Conservation (phyloP, 1,140 invertebrate species). For the Leptoteleia sp. region DNA sequence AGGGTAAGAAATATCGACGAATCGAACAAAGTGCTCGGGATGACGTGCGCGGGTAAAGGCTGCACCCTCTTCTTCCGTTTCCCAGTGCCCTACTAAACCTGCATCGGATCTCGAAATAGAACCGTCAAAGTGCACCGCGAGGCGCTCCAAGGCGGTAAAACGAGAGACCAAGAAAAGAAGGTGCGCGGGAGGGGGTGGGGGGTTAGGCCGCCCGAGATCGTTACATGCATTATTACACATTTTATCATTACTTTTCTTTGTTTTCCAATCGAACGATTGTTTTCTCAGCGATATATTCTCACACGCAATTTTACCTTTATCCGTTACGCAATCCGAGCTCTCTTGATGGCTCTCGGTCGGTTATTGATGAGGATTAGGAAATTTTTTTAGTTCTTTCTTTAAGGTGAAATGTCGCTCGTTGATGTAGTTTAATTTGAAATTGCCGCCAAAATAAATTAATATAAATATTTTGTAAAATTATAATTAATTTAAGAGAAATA, state of each 20-base stretch:
- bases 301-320: slow-evolving; percentile 22
- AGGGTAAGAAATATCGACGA: slow-evolving; percentile 41
- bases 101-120: slow-evolving; percentile 64
- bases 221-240: slow-evolving; percentile 25
- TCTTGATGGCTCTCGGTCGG: slow-evolving; percentile 1
- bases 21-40: slow-evolving; percentile 33
- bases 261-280: slow-evolving; percentile 34
- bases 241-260: slow-evolving; percentile 51
- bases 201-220: slow-evolving; percentile 4
- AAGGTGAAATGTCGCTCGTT: no score
- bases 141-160: slow-evolving; percentile 39
- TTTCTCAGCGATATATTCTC: slow-evolving; percentile 44
- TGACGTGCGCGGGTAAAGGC: slow-evolving; percentile 44
- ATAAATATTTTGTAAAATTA: no score
- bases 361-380: background rate
- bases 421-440: no score
- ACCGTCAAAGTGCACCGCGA: slow-evolving; percentile 56
- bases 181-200: no score
- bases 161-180: slow-evolving; percentile 30
- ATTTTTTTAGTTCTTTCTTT: no score
- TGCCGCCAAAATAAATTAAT: background rate
- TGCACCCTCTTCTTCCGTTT: slow-evolving; percentile 70
- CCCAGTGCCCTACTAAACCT: slow-evolving; percentile 70
- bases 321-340: slow-evolving; percentile 5
- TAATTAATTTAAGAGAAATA: no score